phyloP scores from a whole-genome alignment of 2,113 vertebrate genomes.

The Suricata suricatta region DNA sequence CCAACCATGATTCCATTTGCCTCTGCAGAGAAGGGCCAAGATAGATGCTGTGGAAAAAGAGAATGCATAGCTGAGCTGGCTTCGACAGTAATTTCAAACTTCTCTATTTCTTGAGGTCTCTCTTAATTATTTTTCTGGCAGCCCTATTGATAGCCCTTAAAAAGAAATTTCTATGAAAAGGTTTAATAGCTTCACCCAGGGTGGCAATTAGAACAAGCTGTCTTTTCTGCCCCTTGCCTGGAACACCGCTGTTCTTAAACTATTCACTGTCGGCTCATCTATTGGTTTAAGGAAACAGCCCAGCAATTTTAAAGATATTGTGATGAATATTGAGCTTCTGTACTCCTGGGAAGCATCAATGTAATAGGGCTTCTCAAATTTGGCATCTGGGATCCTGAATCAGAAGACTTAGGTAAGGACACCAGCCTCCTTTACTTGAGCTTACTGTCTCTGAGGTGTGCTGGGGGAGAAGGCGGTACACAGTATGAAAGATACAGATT shows the following conservation, averaged over 20 bases:
- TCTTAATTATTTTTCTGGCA: constrained; percentile 28
- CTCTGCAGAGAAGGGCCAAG: not conserved
- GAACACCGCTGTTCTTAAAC: not conserved
- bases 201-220: not conserved
- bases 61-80: not conserved
- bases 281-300: not conserved
- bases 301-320: not conserved
- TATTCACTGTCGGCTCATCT: not conserved
- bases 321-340: not conserved
- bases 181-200: not conserved
- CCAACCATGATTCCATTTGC: not conserved
- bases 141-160: not conserved
- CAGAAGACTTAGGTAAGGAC: not conserved
- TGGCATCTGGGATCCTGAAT: not conserved
- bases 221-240: not conserved
- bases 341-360: not conserved
- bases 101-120: not conserved
- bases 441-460: not conserved
- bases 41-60: not conserved
- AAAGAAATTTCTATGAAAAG: not conserved
- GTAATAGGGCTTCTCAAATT: constrained; percentile 13
- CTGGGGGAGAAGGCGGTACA: not conserved
- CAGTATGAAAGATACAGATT: not conserved
- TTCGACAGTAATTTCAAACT: not conserved
- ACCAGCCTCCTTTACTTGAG: not conserved